Percentiles rank a stretch among this genome's conserved stretches.
Conservation (phyloP, 2,113 vertebrate genomes). For the Megaleporinus macrocephalus region DNA sequence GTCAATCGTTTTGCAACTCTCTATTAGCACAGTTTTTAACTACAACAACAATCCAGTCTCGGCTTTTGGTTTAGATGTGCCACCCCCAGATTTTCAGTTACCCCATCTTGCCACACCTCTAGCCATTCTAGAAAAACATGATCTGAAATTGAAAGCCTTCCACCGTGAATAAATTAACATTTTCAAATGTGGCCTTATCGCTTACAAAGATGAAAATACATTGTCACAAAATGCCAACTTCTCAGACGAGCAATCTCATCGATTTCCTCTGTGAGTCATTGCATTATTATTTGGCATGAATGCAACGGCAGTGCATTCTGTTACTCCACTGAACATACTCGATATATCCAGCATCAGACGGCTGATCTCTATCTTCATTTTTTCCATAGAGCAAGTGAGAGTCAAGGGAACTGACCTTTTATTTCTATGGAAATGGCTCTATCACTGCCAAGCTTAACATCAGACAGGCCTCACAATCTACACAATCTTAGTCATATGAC, state of each 20-base stretch:
- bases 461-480: background rate
- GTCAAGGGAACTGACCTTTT: background rate
- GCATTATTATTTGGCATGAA: background rate
- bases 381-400: background rate
- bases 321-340: background rate
- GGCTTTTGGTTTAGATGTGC: no score
- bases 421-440: background rate
- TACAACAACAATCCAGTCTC: no score
- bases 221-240: background rate
- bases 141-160: background rate
- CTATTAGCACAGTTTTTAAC: no score
- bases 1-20: no score
- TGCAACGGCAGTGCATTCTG: background rate
- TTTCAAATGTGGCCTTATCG: background rate
- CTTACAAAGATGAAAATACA: background rate
- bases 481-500: background rate
- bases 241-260: background rate
- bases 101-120: background rate
- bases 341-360: background rate
- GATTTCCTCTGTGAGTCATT: background rate
- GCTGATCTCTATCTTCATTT: background rate
- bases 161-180: conserved; percentile 27
- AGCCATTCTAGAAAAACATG: background rate
- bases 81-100: no score
- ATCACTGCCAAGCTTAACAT: background rate